These are phyloP conservation scores for Zygothrica quintamaculata DNA, from an alignment of 2,888 invertebrate genomes.

Conservation along the genomic window DNA sequence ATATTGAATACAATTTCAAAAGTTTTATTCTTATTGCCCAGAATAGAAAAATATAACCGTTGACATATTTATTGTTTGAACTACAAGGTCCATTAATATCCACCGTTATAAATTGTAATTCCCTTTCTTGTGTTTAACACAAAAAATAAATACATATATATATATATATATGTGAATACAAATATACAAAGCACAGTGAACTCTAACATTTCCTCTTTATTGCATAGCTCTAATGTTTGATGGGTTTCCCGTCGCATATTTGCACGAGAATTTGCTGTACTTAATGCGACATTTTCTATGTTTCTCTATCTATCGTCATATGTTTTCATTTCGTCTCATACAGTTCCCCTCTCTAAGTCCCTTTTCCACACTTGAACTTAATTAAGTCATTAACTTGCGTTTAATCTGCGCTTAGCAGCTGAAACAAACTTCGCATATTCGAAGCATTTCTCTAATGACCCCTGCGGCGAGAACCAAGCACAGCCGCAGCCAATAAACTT, in stretches of 20 bases:
- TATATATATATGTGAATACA: background rate
- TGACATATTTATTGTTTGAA: too few relatives aligned
- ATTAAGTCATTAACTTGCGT: slow-evolving; percentile 75
- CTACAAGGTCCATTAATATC: background rate
- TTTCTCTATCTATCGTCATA: slow-evolving; percentile 39
- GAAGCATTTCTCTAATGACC: slow-evolving; percentile 65
- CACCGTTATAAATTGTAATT: background rate
- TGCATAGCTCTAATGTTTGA: slow-evolving; percentile 28
- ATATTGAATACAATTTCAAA: too few relatives aligned
- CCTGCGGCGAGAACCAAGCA: slow-evolving; percentile 10
- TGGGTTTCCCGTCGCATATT: slow-evolving; percentile 41
- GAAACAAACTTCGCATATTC: slow-evolving; percentile 54
- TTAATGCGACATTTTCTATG: slow-evolving; percentile 55
- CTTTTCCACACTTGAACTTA: slow-evolving; percentile 58
- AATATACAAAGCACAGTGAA: slow-evolving; percentile 19
- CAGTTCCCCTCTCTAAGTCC: slow-evolving; percentile 20
- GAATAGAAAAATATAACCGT: too few relatives aligned
- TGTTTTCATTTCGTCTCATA: slow-evolving; percentile 36
- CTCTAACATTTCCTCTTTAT: slow-evolving; percentile 26
- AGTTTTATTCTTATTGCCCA: too few relatives aligned
- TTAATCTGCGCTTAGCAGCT: slow-evolving; percentile 67
- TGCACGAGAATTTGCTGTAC: slow-evolving; percentile 54
- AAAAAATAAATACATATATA: background rate
- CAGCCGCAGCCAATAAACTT: slow-evolving; percentile 67
- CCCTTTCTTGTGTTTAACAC: too few relatives aligned